Percentiles rank a stretch among this genome's conserved stretches.
phyloP scores from a whole-genome alignment of 2,797 vertebrate species.

The Potorous gilbertii region DNA sequence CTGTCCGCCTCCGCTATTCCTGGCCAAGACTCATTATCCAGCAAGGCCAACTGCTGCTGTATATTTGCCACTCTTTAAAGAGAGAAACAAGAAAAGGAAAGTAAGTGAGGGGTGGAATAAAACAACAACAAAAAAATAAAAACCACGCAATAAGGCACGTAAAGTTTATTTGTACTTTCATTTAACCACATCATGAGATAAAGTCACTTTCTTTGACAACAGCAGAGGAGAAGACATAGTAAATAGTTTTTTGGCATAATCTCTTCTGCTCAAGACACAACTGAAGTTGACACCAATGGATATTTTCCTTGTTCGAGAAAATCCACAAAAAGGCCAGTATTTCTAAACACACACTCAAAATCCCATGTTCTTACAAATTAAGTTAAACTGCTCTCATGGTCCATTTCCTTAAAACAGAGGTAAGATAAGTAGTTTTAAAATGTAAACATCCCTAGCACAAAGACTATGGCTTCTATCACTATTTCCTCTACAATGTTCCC shows the following conservation, averaged over 20 bases:
- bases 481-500: not conserved
- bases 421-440: not conserved
- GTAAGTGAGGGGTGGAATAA: not conserved
- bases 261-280: not conserved
- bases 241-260: not conserved
- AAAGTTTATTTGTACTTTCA: not conserved
- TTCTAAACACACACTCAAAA: not conserved
- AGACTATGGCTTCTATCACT: not conserved
- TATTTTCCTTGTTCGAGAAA: not conserved
- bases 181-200: not conserved
- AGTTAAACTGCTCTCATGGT: not conserved
- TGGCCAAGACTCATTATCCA: constrained; percentile 96
- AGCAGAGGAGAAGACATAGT: not conserved
- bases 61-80: constrained; percentile 92
- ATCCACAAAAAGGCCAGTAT: constrained; percentile 1
- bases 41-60: constrained; percentile 96
- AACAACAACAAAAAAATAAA: not conserved
- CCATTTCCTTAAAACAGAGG: not conserved
- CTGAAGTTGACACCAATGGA: not conserved
- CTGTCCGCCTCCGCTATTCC: constrained; percentile 95
- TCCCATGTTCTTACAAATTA: not conserved
- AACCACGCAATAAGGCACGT: not conserved
- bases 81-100: constrained; percentile 22
- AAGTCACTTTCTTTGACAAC: constrained; percentile 20
- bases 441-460: not conserved